Conservation (phyloP, 1,140 invertebrate species). For the Zaprionus ghesquierei region DNA sequence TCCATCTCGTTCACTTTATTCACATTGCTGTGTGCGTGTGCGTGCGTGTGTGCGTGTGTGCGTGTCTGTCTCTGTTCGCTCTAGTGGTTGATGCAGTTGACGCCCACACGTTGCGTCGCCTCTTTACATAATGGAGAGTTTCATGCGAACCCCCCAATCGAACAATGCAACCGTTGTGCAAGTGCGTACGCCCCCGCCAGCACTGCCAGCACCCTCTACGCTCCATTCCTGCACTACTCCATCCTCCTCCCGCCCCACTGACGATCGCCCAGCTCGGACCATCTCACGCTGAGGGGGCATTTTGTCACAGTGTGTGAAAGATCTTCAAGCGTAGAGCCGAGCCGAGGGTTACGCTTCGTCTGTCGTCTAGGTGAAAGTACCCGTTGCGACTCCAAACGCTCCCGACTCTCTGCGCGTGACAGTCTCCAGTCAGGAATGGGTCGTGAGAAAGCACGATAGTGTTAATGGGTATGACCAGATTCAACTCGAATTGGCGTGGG, state of each 20-base stretch:
- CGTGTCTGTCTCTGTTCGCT: slow-evolving; percentile 31
- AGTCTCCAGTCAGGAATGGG: neutral
- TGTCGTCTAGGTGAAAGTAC: slow-evolving; percentile 63
- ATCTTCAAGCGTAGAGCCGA: slow-evolving; percentile 45
- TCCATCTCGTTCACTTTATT: slow-evolving; percentile 10
- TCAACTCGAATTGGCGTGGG: neutral
- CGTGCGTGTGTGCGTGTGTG: neutral
- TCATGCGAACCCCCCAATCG: slow-evolving; percentile 48
- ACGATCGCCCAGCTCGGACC: neutral
- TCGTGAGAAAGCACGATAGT: neutral
- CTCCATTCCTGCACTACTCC: neutral
- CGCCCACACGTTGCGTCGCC: slow-evolving; percentile 73
- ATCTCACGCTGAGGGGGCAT: neutral
- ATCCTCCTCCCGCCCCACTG: neutral
- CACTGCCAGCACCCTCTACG: neutral
- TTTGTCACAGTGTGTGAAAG: slow-evolving; percentile 53
- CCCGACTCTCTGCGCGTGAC: neutral
- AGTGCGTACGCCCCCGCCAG: slow-evolving; percentile 14
- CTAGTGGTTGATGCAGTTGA: slow-evolving; percentile 64
- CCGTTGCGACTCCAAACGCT: slow-evolving; percentile 6
- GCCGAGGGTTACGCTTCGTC: slow-evolving; percentile 50
- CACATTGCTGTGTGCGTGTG: neutral
- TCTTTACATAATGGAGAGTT: slow-evolving; percentile 66
- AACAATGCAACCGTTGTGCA: slow-evolving; percentile 72
- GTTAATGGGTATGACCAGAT: neutral